Base-by-base conservation (phyloP, 2,888 invertebrate genomes). In the Microchrysa polita region DNA sequence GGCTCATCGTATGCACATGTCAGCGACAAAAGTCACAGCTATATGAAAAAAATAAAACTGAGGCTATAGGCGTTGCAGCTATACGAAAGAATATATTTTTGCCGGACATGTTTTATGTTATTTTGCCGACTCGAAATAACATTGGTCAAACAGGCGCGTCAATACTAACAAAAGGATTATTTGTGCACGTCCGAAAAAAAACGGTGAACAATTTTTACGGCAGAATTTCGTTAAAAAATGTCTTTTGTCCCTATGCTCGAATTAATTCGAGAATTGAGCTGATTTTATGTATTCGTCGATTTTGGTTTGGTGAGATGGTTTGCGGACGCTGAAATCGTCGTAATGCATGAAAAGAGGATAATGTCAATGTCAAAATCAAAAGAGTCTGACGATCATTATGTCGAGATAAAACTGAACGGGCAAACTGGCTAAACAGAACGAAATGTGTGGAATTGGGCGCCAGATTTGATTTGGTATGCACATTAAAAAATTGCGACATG, bases 201-300 rank as follows among this genome's bases (percentile, higher is more conserved):
- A 18, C 12, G n/a, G n/a, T 20, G 20, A 42, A 55, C 57, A 57
- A 69, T 69, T 55, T 69, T 69, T 22, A 34, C 34, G 67, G 27
- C 23, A 18, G n/a, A 42, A 55, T 55, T 69, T 69, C 69, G 34
- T 9, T 23, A 69, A 69, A 34, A 34, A 34, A 57, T n/a, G 20
- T 69, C 69, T 55, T 69, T 57, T 69, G 57, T 69, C 55, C n/a
- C 42, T 42, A 57, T 42, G 69, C 40, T 69, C 57, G 69, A 69
- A 69, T 69, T 69, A 55, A 69, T 69, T 69, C 69, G 34, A 40
- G 69, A 69, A 69, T 55, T 69, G 69, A 18, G 57, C 44, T 65
- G 48, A 65, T 44, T 44, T 44, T 44, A 22, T 65, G 65, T n/a
- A n/a, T n/a, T n/a, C n/a, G n/a, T n/a, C 44, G 63, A 63, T 63